phyloP scores from a whole-genome alignment of 2,113 vertebrate species.

The Raja brachyura region DNA sequence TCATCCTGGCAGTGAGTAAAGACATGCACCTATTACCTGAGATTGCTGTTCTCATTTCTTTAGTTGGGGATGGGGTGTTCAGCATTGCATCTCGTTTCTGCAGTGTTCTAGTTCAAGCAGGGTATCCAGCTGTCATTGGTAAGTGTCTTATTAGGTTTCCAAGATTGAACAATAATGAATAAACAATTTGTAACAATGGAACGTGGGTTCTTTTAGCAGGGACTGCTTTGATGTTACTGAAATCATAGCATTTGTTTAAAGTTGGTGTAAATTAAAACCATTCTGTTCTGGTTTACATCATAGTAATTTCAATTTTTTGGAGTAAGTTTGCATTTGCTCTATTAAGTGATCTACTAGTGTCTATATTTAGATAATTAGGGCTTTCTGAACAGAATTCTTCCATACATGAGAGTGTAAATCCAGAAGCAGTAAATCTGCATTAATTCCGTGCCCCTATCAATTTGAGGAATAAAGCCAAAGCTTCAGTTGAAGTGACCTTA shows the following conservation, averaged over 20 bases:
- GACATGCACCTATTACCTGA: background rate
- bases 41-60: background rate
- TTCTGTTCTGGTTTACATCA: background rate
- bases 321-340: background rate
- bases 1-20: background rate
- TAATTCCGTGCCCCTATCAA: background rate
- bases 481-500: background rate
- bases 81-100: background rate
- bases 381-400: too few relatives aligned
- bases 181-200: background rate
- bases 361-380: background rate
- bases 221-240: background rate
- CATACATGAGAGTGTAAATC: background rate
- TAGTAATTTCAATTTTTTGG: background rate
- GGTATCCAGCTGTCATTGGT: background rate
- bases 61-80: background rate
- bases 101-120: background rate
- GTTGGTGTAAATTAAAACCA: background rate
- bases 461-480: background rate
- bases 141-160: background rate
- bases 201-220: background rate
- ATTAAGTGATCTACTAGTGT: background rate
- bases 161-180: background rate
- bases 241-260: background rate
- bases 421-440: background rate